These are phyloP conservation scores for Agelas oroides DNA, from an alignment of 37 sponge, comb jelly and placozoan genomes.

Conservation along the genomic window DNA sequence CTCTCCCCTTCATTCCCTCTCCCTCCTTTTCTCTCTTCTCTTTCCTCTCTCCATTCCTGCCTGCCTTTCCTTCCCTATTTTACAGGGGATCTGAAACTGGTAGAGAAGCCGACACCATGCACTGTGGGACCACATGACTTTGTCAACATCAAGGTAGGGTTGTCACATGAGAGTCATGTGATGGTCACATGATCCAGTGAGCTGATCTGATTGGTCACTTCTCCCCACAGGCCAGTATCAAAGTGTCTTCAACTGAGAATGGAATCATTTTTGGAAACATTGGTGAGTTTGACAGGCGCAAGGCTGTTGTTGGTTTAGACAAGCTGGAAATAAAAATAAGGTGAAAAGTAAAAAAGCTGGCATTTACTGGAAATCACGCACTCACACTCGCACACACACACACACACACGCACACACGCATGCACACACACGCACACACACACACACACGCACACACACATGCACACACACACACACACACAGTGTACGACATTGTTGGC, in stretches of 20 bases:
- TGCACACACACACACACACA: too few relatives aligned
- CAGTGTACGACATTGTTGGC: constrained; percentile 98
- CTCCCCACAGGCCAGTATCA: constrained; percentile 70
- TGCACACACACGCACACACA: too few relatives aligned
- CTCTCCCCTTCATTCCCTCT: background rate
- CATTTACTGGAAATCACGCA: too few relatives aligned
- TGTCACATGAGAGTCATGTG: background rate
- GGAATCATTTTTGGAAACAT: constrained; percentile 99
- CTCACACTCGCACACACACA: too few relatives aligned
- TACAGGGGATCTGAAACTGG: constrained; percentile 92
- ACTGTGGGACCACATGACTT: constrained; percentile 96
- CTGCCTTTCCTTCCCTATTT: background rate
- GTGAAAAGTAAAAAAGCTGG: background rate
- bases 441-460: too few relatives aligned
- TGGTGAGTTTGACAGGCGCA: constrained; percentile 65
- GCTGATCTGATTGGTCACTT: background rate
- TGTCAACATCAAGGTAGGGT: constrained; percentile 90
- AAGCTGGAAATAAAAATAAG: background rate
- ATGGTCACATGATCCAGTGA: constrained; percentile 7
- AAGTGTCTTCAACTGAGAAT: constrained; percentile 99
- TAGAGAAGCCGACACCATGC: constrained; percentile 91
- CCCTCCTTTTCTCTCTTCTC: background rate
- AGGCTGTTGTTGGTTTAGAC: too few relatives aligned
- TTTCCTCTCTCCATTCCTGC: too few relatives aligned
- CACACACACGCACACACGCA: too few relatives aligned